These are phyloP conservation scores for Mactromeris polynyma DNA, from an alignment of 2,888 invertebrate genomes.

Conservation along the genomic window DNA sequence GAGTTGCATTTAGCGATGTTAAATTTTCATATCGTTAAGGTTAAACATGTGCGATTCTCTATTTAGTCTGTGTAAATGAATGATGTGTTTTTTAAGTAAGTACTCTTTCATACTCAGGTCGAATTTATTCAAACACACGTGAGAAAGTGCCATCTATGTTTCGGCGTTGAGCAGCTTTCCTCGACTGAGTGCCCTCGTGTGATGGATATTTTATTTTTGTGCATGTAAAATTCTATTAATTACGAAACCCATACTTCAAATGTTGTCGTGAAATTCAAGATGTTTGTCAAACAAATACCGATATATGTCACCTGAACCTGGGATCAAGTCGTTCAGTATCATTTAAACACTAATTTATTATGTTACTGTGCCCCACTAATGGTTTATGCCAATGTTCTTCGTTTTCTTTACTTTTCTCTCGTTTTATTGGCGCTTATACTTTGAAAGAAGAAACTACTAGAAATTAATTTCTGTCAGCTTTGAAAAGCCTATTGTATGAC, in stretches of 20 bases:
- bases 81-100: not conserved
- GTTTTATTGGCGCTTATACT: conserved; percentile 32
- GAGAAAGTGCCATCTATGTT: not conserved
- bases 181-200: not conserved
- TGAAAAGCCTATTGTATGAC: conserved; percentile 46
- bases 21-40: no score
- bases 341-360: conserved; percentile 34
- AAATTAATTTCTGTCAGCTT: conserved; percentile 56
- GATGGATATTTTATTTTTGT: not conserved
- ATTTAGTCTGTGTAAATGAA: no score
- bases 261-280: not conserved
- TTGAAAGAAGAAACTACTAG: conserved; percentile 43
- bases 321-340: conserved; percentile 35
- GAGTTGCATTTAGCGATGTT: no score
- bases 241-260: not conserved
- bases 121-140: not conserved
- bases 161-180: not conserved
- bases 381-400: conserved; percentile 25
- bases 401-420: conserved; percentile 6
- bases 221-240: not conserved
- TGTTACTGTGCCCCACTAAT: conserved; percentile 21
- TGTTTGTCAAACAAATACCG: not conserved
- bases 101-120: not conserved
- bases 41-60: no score
- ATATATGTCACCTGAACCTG: conserved; percentile 23